phyloP scores from a whole-genome alignment of 2,888 invertebrate genomes.

The Belgica antarctica region DNA sequence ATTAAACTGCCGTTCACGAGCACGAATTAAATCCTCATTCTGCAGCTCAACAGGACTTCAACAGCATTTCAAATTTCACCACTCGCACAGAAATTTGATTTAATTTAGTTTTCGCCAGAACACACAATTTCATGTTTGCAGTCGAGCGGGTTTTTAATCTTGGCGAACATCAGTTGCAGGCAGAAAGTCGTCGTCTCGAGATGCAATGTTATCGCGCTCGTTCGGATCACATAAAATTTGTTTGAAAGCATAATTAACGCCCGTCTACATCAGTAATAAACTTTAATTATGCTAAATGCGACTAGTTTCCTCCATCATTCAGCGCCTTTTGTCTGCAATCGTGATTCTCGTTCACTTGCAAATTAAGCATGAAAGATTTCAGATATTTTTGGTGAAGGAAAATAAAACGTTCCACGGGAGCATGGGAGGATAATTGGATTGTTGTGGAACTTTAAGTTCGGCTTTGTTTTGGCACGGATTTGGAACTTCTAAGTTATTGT shows the following conservation, averaged over 20 bases:
- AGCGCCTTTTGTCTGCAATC: too few relatives aligned
- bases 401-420: too few relatives aligned
- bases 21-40: background rate
- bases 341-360: too few relatives aligned
- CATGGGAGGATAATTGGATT: too few relatives aligned
- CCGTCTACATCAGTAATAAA: background rate
- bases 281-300: constrained; percentile 5
- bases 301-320: background rate
- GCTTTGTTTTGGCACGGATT: too few relatives aligned
- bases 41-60: background rate
- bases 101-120: background rate
- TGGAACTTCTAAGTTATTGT: too few relatives aligned
- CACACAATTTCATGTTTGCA: background rate
- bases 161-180: background rate
- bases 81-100: constrained; percentile 9
- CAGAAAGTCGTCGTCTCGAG: background rate
- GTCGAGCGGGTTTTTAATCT: background rate
- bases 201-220: background rate
- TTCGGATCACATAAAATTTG: background rate
- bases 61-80: background rate
- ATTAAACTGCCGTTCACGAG: background rate
- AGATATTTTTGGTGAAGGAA: too few relatives aligned
- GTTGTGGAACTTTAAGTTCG: too few relatives aligned
- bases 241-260: background rate
- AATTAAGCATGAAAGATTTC: too few relatives aligned